These are phyloP conservation scores for Amphimallon solstitiale DNA, from an alignment of 2,888 invertebrate species.

Conservation along the genomic window DNA sequence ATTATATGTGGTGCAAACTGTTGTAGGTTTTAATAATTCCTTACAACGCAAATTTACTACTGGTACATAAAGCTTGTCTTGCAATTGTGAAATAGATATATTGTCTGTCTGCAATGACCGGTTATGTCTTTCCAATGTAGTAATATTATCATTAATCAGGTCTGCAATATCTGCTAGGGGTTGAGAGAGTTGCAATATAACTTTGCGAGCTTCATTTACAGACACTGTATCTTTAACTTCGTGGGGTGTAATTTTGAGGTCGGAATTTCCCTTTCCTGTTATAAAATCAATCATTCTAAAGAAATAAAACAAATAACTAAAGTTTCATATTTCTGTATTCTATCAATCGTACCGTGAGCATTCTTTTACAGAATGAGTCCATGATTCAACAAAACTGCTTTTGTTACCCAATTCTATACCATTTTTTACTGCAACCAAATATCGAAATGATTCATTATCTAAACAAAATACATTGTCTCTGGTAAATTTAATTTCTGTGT, in stretches of 20 bases:
- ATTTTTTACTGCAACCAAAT: slow-evolving; percentile 53
- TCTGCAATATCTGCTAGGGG: slow-evolving; percentile 59
- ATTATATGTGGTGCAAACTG: slow-evolving; percentile 43
- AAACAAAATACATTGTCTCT: slow-evolving; percentile 56
- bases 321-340: not conserved
- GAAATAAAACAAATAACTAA: not conserved
- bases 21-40: slow-evolving; percentile 41
- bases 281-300: slow-evolving; percentile 41
- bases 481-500: slow-evolving; percentile 49
- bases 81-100: slow-evolving; percentile 38
- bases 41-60: slow-evolving; percentile 41
- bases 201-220: slow-evolving; percentile 56
- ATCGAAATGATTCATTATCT: slow-evolving; percentile 58
- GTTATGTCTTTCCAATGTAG: slow-evolving; percentile 51
- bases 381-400: slow-evolving; percentile 46
- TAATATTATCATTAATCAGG: slow-evolving; percentile 55
- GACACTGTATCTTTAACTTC: slow-evolving; percentile 54
- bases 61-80: slow-evolving; percentile 42
- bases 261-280: slow-evolving; percentile 23
- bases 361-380: slow-evolving; percentile 47
- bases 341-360: slow-evolving; percentile 34
- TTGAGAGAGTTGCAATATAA: slow-evolving; percentile 55
- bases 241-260: slow-evolving; percentile 51
- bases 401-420: slow-evolving; percentile 42
- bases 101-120: slow-evolving; percentile 33